phyloP scores from a whole-genome alignment of 2,888 invertebrate species.

The Tetheella fluctuosa region DNA sequence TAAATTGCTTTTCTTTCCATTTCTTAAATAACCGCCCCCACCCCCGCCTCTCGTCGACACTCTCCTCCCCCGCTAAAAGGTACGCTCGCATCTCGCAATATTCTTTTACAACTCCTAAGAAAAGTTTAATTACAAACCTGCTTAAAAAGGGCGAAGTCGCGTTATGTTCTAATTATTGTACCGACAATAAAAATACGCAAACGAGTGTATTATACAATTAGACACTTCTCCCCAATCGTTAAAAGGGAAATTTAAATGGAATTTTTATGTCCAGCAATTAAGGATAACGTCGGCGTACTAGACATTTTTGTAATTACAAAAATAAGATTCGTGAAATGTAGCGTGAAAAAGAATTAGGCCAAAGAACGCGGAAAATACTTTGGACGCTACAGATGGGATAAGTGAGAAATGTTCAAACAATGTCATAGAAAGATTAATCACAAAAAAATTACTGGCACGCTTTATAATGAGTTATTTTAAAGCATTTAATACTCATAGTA shows the following conservation, averaged over 20 bases:
- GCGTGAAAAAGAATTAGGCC: constrained; percentile 83
- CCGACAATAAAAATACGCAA: constrained; percentile 84
- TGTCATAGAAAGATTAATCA: constrained; percentile 22
- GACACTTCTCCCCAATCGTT: constrained; percentile 83
- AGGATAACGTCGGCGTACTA: constrained; percentile 83
- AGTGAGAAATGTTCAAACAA: constrained; percentile 58
- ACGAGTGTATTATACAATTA: constrained; percentile 85
- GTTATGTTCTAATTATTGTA: constrained; percentile 84
- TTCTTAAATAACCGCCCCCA: constrained; percentile 72
- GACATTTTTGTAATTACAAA: constrained; percentile 85
- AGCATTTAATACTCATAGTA: too few relatives aligned
- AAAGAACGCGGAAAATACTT: constrained; percentile 74
- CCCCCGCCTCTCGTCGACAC: constrained; percentile 35
- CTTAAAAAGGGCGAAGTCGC: constrained; percentile 74
- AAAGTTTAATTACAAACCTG: constrained; percentile 79
- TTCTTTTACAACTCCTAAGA: constrained; percentile 69
- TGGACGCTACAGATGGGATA: constrained; percentile 66
- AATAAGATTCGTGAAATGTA: constrained; percentile 84
- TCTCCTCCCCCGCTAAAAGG: constrained; percentile 46
- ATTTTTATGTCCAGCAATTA: constrained; percentile 85
- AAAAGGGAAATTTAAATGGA: constrained; percentile 85
- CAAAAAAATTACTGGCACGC: neutral
- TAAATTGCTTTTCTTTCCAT: constrained; percentile 81
- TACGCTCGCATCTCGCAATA: constrained; percentile 67
- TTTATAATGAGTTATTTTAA: too few relatives aligned